These are phyloP conservation scores for Hypothenemus hampei DNA, from an alignment of 1,140 invertebrate genomes.

Conservation along the genomic window DNA sequence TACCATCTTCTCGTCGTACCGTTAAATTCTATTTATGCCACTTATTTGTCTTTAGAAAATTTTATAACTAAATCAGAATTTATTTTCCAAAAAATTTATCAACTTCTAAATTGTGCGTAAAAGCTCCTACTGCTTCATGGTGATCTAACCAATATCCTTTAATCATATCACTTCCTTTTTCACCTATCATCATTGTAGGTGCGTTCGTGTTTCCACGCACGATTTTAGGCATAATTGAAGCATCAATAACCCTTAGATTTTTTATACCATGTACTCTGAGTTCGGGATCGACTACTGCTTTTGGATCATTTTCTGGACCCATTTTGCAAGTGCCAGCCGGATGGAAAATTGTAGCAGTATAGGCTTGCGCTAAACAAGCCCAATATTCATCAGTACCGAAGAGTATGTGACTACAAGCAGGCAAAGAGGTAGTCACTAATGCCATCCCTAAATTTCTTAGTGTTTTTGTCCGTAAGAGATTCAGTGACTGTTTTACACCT, in stretches of 20 bases:
- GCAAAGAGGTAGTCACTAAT: conserved; percentile 44
- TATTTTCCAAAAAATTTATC: too few relatives aligned
- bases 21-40: too few relatives aligned
- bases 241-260: conserved; percentile 44
- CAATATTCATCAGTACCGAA: conserved; percentile 51
- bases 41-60: too few relatives aligned
- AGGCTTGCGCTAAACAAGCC: conserved; percentile 46
- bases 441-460: conserved; percentile 45
- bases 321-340: conserved; percentile 59
- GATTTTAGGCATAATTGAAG: conserved; percentile 51
- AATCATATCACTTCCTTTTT: conserved; percentile 62
- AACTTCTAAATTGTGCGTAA: too few relatives aligned
- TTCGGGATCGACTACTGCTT: conserved; percentile 44
- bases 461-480: conserved; percentile 48
- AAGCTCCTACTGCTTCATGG: neutral
- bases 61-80: too few relatives aligned
- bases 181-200: conserved; percentile 63
- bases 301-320: conserved; percentile 46
- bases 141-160: conserved; percentile 45
- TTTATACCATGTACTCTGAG: conserved; percentile 42
- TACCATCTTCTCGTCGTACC: too few relatives aligned
- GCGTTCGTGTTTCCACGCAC: conserved; percentile 61
- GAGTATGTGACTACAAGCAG: conserved; percentile 43
- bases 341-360: conserved; percentile 49
- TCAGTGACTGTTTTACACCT: conserved; percentile 49